phyloP scores from a whole-genome alignment of 2,797 vertebrate species.

The Artibeus lituratus region DNA sequence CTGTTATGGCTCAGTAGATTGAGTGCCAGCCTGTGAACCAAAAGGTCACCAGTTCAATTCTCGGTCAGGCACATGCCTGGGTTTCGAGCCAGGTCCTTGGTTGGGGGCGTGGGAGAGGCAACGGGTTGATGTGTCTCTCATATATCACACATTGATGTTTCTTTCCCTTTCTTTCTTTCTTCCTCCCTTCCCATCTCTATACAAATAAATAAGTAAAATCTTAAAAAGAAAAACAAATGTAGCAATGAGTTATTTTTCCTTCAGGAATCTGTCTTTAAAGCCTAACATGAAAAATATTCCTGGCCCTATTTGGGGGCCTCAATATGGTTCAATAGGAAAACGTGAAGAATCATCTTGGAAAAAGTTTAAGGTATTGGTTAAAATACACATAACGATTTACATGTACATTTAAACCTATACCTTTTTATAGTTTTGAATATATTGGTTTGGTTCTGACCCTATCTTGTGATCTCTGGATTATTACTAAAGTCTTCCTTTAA shows the following conservation, averaged over 20 bases:
- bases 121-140: not conserved
- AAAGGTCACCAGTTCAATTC: not conserved
- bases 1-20: not conserved
- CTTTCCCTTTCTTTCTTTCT: not conserved
- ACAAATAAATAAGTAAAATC: not conserved
- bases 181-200: not conserved
- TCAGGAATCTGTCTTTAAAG: not conserved
- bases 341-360: not conserved
- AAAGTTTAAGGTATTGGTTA: not conserved
- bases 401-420: not conserved
- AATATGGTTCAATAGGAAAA: not conserved
- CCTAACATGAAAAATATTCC: slow-evolving; percentile 8
- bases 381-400: not conserved
- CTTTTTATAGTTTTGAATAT: not conserved
- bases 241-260: not conserved
- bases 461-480: not conserved
- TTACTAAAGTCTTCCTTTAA: not conserved
- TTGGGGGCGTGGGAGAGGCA: not conserved
- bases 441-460: not conserved
- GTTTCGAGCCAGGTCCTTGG: not conserved
- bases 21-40: not conserved
- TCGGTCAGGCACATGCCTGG: too few species aligned
- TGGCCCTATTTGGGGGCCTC: not conserved
- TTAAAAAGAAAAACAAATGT: not conserved
- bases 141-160: not conserved